phyloP scores from a whole-genome alignment of 2,113 vertebrate genomes.

The Platichthys flesus region DNA sequence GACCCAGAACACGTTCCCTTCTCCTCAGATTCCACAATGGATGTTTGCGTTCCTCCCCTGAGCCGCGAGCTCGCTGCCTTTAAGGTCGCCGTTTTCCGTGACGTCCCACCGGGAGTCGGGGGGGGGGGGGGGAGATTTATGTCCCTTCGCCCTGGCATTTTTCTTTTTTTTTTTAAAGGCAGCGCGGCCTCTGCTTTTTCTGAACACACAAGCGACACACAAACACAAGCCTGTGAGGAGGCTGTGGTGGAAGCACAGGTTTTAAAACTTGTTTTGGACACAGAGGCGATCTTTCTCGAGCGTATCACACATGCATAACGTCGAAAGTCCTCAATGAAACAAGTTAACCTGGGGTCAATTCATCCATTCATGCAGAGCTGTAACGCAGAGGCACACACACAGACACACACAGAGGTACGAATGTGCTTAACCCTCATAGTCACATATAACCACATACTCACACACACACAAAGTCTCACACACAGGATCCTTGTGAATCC shows the following conservation, averaged over 20 bases:
- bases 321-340: slow-evolving; percentile 1
- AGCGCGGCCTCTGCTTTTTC: slow-evolving; percentile 51
- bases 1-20: slow-evolving; percentile 72
- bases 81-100: slow-evolving; percentile 76
- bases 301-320: too few species aligned
- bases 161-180: slow-evolving; percentile 38
- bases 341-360: slow-evolving; percentile 50
- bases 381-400: slow-evolving; percentile 14
- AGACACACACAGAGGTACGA: slow-evolving; percentile 3
- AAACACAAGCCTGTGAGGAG: slow-evolving; percentile 56
- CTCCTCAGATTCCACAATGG: slow-evolving; percentile 72
- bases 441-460: slow-evolving; percentile 33
- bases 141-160: slow-evolving; percentile 67
- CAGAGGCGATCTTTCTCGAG: neutral
- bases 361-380: slow-evolving; percentile 51
- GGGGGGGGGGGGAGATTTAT: slow-evolving; percentile 71
- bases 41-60: slow-evolving; percentile 77
- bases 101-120: slow-evolving; percentile 68
- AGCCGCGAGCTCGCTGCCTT: slow-evolving; percentile 58
- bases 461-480: slow-evolving; percentile 39
- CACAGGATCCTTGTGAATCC: slow-evolving; percentile 76
- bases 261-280: slow-evolving; percentile 4
- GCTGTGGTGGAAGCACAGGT: slow-evolving; percentile 1
- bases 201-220: slow-evolving; percentile 59
- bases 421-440: slow-evolving; percentile 37